phyloP scores from a whole-genome alignment of 1,140 invertebrate species.

The Battus philenor region DNA sequence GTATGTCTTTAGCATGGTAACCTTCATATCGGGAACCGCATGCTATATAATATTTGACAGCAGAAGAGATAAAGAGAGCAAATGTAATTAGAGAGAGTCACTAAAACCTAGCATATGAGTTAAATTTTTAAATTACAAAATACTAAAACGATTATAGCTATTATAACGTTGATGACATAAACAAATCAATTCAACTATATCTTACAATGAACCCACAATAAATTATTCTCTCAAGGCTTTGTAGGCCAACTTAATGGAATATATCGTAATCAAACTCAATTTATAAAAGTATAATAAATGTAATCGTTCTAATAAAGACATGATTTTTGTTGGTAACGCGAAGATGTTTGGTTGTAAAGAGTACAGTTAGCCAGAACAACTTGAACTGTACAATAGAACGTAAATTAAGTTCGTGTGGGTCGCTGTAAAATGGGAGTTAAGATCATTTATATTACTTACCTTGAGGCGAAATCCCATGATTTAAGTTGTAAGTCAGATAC shows the following conservation, averaged over 20 bases:
- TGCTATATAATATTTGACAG: too few species aligned
- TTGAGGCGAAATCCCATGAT: constrained; percentile 47
- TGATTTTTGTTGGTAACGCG: constrained; percentile 41
- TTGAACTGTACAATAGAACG: constrained; percentile 19
- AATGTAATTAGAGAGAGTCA: too few species aligned
- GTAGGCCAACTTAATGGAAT: constrained; percentile 3
- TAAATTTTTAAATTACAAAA: too few species aligned
- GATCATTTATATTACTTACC: constrained; percentile 34
- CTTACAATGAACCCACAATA: background rate
- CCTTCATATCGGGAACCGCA: too few species aligned
- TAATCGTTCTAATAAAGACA: constrained; percentile 57
- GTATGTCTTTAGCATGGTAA: too few species aligned
- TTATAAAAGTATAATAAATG: constrained; percentile 33
- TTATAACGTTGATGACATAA: too few species aligned
- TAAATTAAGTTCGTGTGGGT: too few species aligned
- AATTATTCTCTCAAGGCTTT: too few species aligned
- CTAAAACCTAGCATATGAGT: too few species aligned
- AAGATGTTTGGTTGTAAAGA: constrained; percentile 26
- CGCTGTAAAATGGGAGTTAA: constrained; percentile 26
- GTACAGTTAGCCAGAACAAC: constrained; percentile 24
- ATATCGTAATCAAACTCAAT: constrained; percentile 10
- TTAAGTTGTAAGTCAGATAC: constrained; percentile 10
- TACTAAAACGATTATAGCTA: too few species aligned
- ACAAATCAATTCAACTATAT: too few species aligned
- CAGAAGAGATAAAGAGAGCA: too few species aligned